Conservation (phyloP, 2,113 vertebrate species). For the Tychaedon coryphoeus region DNA sequence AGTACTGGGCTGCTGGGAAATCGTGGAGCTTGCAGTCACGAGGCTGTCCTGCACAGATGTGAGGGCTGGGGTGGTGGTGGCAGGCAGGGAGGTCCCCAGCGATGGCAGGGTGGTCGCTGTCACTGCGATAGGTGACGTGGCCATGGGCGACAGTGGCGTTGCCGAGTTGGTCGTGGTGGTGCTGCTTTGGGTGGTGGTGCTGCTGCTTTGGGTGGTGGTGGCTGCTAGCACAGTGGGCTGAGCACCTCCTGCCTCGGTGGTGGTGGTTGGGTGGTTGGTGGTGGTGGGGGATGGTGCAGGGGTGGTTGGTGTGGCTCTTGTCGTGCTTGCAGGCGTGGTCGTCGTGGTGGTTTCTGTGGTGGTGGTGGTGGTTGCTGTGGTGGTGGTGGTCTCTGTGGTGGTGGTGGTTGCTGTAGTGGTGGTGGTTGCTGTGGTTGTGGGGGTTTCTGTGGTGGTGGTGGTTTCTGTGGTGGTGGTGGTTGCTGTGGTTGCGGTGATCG, state of each 20-base stretch:
- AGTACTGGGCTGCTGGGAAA: fast-evolving
- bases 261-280: neutral
- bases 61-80: fast-evolving
- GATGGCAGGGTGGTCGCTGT: fast-evolving
- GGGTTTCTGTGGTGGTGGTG: neutral
- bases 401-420: fast-evolving
- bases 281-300: fast-evolving
- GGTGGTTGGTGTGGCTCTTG: fast-evolving
- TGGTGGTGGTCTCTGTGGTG: fast-evolving
- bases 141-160: fast-evolving
- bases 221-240: fast-evolving
- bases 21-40: fast-evolving
- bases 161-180: fast-evolving
- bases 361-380: fast-evolving
- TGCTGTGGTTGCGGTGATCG: fast-evolving
- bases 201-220: fast-evolving
- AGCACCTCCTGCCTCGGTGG: fast-evolving
- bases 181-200: fast-evolving
- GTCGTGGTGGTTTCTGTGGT: fast-evolving
- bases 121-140: fast-evolving
- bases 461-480: fast-evolving
- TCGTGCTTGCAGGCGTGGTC: fast-evolving
- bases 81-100: too few relatives aligned
- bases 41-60: fast-evolving
- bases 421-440: fast-evolving